These are phyloP conservation scores for Brachionus paranguensis DNA, from an alignment of 1,140 invertebrate genomes.

Conservation along the genomic window DNA sequence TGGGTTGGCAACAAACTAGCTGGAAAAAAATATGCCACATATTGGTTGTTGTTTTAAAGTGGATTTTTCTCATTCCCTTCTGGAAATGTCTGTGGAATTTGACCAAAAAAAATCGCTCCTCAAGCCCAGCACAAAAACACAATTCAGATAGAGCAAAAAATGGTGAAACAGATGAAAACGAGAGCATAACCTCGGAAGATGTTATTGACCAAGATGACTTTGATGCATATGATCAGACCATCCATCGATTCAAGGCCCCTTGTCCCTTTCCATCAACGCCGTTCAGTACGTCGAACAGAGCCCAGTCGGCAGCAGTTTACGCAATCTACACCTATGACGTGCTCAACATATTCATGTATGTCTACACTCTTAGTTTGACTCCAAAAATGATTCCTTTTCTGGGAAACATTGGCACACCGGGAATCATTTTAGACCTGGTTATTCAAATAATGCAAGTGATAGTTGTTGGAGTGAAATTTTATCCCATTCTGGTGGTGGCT, in stretches of 20 bases:
- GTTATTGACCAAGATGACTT: background rate
- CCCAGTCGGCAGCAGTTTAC: constrained; percentile 15
- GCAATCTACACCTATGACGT: constrained; percentile 34
- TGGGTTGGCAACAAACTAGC: constrained; percentile 13
- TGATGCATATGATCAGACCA: constrained; percentile 3
- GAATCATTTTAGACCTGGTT: background rate
- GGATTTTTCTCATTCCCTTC: background rate
- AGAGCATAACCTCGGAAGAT: background rate
- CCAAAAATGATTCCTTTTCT: constrained; percentile 4
- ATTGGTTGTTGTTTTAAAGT: background rate
- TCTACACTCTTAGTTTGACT: background rate
- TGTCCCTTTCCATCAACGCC: constrained; percentile 34
- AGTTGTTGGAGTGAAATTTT: constrained; percentile 27
- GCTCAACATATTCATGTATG: constrained; percentile 28
- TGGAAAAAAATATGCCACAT: background rate
- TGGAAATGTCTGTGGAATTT: constrained; percentile 13
- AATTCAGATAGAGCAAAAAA: background rate
- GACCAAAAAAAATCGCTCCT: background rate
- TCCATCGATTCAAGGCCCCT: background rate
- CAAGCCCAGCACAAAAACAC: background rate
- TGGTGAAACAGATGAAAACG: background rate
- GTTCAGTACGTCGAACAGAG: constrained; percentile 17
- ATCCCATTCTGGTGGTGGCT: constrained; percentile 19
- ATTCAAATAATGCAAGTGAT: constrained; percentile 32
- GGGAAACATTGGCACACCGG: background rate